Conservation (phyloP, 2,113 vertebrate species). For the Ivindomyrus marchei region DNA sequence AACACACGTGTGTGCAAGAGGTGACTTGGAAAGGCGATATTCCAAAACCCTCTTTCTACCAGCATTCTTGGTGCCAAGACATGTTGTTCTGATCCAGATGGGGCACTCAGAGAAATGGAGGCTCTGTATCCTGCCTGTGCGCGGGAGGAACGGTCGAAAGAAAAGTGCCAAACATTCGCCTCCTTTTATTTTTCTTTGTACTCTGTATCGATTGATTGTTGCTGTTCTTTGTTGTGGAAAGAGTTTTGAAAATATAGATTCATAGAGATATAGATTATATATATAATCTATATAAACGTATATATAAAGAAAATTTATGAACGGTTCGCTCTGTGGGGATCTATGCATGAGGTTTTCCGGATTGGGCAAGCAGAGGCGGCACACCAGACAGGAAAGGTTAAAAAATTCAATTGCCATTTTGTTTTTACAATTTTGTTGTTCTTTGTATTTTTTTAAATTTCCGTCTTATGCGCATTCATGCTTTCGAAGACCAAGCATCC, state of each 20-base stretch:
- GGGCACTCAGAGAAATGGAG: constrained; percentile 27
- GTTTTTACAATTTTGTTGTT: constrained; percentile 16
- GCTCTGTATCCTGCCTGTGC: constrained; percentile 20
- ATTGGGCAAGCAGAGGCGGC: constrained; percentile 34
- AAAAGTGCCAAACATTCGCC: constrained; percentile 60
- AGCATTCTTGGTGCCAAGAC: constrained; percentile 65
- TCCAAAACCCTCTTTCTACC: constrained; percentile 52
- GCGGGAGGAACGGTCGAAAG: constrained; percentile 43
- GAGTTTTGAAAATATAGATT: constrained; percentile 60
- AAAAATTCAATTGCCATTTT: constrained; percentile 33
- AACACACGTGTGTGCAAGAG: background rate
- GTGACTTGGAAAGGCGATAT: constrained; percentile 32
- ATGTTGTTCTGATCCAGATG: constrained; percentile 44
- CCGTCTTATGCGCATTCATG: background rate
- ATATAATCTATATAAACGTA: constrained; percentile 35
- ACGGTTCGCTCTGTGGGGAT: constrained; percentile 58
- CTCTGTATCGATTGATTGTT: constrained; percentile 37
- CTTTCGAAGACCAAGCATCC: background rate
- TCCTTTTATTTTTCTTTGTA: constrained; percentile 41
- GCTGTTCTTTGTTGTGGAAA: constrained; percentile 48
- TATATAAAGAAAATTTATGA: constrained; percentile 63
- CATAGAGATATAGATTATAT: constrained; percentile 63
- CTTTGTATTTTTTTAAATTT: background rate
- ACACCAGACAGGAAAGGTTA: constrained; percentile 41
- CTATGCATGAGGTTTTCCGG: constrained; percentile 70